phyloP scores from a whole-genome alignment of 2,797 vertebrate genomes.

The Euphonia xanthogaster region DNA sequence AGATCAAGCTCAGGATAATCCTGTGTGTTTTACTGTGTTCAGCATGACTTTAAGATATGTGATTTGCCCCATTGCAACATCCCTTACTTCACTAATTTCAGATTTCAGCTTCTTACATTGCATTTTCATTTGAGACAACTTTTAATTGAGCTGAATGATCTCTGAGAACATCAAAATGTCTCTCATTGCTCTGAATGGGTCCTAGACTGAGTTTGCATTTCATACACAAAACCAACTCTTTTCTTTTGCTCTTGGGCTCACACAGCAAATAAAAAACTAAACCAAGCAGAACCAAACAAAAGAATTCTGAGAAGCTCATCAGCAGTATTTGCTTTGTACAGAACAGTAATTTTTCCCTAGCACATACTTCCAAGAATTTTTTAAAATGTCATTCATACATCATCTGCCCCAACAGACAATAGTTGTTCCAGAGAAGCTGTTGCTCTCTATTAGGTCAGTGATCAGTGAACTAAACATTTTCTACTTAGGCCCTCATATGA shows the following conservation, averaged over 20 bases:
- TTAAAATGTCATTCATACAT: conserved; percentile 37
- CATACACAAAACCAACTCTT: not conserved
- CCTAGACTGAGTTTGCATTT: not conserved
- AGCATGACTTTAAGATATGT: not conserved
- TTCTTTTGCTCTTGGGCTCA: not conserved
- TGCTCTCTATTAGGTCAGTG: conserved; percentile 73
- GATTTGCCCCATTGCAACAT: not conserved
- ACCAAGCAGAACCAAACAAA: conserved; percentile 10
- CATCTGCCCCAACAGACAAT: conserved; percentile 54
- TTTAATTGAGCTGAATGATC: not conserved
- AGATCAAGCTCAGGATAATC: not conserved
- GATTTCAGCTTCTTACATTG: not conserved
- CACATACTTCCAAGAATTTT: conserved; percentile 61
- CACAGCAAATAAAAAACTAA: not conserved
- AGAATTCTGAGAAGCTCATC: not conserved
- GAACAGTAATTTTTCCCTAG: conserved; percentile 52
- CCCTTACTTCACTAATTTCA: not conserved
- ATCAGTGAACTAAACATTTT: conserved; percentile 76
- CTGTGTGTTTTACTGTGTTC: not conserved
- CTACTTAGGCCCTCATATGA: conserved; percentile 72
- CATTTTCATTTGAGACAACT: not conserved
- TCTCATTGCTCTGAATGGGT: not conserved
- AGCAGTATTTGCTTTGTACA: conserved; percentile 49
- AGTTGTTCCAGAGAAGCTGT: conserved; percentile 63
- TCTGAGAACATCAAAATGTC: not conserved